Conservation (phyloP, 2,113 vertebrate genomes). For the Psettodes erumei region DNA sequence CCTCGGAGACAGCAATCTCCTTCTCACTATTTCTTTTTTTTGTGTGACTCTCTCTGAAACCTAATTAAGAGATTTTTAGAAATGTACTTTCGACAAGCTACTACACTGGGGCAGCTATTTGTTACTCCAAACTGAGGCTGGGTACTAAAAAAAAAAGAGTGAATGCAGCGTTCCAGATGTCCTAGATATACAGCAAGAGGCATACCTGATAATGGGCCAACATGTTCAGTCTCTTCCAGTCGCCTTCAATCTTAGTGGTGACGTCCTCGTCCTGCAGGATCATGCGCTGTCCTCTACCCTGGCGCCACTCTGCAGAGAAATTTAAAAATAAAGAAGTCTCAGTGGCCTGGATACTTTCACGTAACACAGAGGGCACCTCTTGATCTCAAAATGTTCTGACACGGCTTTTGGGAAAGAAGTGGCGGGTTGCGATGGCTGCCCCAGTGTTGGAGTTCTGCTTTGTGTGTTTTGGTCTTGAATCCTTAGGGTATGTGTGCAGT, state of each 20-base stretch:
- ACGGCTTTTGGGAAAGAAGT: not conserved
- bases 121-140: not conserved
- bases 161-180: not conserved
- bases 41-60: slow-evolving; percentile 8
- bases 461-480: not conserved
- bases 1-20: not conserved
- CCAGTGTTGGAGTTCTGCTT: not conserved
- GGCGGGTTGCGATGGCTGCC: not conserved
- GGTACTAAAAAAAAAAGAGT: too few species aligned
- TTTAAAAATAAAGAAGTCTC: too few species aligned
- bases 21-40: not conserved
- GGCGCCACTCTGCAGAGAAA: slow-evolving; percentile 91
- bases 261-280: slow-evolving; percentile 97
- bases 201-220: slow-evolving; percentile 83
- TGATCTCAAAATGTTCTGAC: slow-evolving; percentile 3
- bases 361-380: not conserved
- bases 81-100: too few species aligned
- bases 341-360: not conserved
- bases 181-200: not conserved
- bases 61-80: not conserved
- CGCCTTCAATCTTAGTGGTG: slow-evolving; percentile 96
- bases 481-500: not conserved
- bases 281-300: slow-evolving; percentile 92
- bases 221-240: slow-evolving; percentile 98
- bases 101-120: too few species aligned